These are phyloP conservation scores for Erethizon dorsatum DNA, from an alignment of 2,797 vertebrate species.

Conservation along the genomic window DNA sequence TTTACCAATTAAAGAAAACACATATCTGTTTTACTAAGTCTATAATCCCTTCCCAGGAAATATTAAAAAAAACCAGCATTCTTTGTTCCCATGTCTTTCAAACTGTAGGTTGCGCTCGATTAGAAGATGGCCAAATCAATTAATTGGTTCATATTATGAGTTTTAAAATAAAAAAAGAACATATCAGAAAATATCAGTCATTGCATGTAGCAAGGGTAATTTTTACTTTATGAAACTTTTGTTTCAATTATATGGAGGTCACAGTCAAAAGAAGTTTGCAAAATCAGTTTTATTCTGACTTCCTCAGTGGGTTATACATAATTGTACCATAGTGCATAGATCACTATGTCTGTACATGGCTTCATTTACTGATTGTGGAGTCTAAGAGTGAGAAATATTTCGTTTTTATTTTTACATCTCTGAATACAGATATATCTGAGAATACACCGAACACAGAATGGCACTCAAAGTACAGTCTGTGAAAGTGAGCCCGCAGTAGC, in stretches of 20 bases:
- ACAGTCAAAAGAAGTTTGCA: slow-evolving; percentile 40
- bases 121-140: not conserved
- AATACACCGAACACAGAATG: not conserved
- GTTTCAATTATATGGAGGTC: slow-evolving; percentile 26
- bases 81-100: not conserved
- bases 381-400: not conserved
- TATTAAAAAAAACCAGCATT: not conserved
- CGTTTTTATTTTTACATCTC: not conserved
- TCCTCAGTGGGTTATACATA: not conserved
- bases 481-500: not conserved
- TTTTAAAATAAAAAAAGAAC: not conserved
- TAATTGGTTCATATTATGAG: not conserved
- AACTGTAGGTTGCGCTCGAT: not conserved
- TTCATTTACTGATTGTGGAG: not conserved
- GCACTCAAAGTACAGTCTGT: not conserved
- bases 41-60: not conserved
- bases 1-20: not conserved
- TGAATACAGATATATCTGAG: not conserved
- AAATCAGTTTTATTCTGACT: not conserved
- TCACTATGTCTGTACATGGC: not conserved
- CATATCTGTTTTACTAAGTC: not conserved
- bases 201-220: not conserved
- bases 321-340: not conserved
- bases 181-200: not conserved
- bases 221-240: not conserved